A percentile compares a stretch with the other conserved stretches of the same genome.
Conservation (phyloP, 2,888 invertebrate genomes). For the Drosophila conformis region DNA sequence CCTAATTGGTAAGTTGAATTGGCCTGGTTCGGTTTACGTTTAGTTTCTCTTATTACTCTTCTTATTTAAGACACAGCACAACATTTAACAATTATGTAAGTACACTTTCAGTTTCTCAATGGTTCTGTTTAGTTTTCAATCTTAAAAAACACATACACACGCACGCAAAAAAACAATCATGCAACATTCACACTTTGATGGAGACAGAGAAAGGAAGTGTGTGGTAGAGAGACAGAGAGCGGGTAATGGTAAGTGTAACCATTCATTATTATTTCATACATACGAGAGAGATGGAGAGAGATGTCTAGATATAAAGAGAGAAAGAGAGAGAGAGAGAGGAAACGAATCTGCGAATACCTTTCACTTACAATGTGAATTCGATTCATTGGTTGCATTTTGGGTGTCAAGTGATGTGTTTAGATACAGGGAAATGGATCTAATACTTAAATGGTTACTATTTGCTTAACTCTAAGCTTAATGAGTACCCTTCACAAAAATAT, state of each 20-base stretch:
- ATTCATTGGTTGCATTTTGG: not conserved
- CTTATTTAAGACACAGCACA: conserved; percentile 62
- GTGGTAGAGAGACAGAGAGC: not conserved
- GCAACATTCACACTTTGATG: not conserved
- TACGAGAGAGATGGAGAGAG: not conserved
- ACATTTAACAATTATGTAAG: conserved; percentile 68
- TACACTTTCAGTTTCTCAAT: conserved; percentile 66
- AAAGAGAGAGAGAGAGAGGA: not conserved
- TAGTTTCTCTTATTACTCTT: conserved; percentile 15
- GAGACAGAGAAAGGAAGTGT: not conserved
- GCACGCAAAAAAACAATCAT: conserved; percentile 13
- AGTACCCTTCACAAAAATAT: not conserved
- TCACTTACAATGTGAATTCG: not conserved
- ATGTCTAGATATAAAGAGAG: not conserved
- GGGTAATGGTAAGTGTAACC: too few species aligned
- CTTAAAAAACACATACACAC: conserved; percentile 14
- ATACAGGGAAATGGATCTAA: not conserved
- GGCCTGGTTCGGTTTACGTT: conserved; percentile 38
- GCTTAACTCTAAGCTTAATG: not conserved
- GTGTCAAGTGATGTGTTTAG: not conserved
- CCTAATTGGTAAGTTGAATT: conserved; percentile 42
- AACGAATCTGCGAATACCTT: not conserved
- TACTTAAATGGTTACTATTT: conserved; percentile 4
- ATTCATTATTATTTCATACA: not conserved
- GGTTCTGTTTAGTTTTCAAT: conserved; percentile 30